Base-by-base conservation (phyloP, 53 echinoderm and acorn worm species). In the Astropecten irregularis region DNA sequence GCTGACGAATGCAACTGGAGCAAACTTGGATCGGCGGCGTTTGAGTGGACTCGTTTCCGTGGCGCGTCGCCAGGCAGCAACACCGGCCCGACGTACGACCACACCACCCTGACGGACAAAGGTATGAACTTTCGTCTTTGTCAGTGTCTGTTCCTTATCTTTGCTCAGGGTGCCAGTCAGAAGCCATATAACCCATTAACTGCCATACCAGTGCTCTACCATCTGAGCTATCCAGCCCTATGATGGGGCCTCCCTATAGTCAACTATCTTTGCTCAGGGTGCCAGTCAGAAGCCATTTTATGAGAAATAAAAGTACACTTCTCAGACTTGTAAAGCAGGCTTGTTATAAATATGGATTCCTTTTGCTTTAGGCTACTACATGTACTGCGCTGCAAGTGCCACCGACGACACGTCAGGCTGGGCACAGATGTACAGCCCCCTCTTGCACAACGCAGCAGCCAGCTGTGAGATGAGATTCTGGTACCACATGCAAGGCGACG, bases 11-110 rank as follows among this genome's bases (percentile, higher is more conserved):
- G 95, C 66, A 63, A 87, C 22, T 95, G 95, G 95, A 84, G 57
- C 71, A 83, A 81, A 14, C n/a, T 64, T 16, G 86, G 84, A 0
- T 35, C 71, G 44, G 71, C 69, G 0, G 38, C 57, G 5, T 92
- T 85, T 40, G 69, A 71, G 15, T 93, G 87, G 83, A 53, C 66
- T 27, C 60, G 95, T 5, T 53, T 70, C 42, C 71, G 51, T 54
- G 92, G 93, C 2, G 85, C 81, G 13, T 91, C 91, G 1, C 96
- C 93, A 36, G 87, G 88, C 32, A 27, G 67, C 1, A 96, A 96
- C 73, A 96, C 93, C 1, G 96, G 96, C 2, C 96, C 96, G 10
- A 52, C 81, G 36, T 91, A 91, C 48, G 96, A 96, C 52, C 96
- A 96, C 74, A 96, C 96, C 34, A 84, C 85, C 21, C 88, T 93